Percentiles rank a stretch among this genome's conserved stretches.
Conservation (phyloP, 2,113 vertebrate genomes). For the Arizona elegans region DNA sequence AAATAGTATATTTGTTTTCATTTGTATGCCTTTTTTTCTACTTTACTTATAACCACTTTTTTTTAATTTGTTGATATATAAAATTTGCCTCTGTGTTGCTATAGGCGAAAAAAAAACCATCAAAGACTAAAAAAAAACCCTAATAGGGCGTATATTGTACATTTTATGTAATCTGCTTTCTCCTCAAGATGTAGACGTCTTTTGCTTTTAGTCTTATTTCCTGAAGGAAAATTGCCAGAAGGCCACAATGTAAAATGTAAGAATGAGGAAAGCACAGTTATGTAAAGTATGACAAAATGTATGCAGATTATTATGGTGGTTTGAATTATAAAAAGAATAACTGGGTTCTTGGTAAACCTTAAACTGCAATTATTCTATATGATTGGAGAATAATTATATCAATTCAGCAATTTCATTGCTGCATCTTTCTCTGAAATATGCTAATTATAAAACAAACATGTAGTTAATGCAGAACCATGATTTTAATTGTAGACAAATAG, state of each 20-base stretch:
- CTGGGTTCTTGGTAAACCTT: background rate
- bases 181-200: conserved; percentile 9
- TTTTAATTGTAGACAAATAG: background rate
- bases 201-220: conserved; percentile 27
- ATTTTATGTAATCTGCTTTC: conserved; percentile 30
- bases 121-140: background rate
- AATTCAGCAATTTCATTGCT: conserved; percentile 21
- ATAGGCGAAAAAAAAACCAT: conserved; percentile 2
- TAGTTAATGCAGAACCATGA: background rate
- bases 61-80: background rate
- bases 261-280: conserved; percentile 22
- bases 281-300: conserved; percentile 21
- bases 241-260: conserved; percentile 13
- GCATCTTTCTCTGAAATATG: conserved; percentile 10
- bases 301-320: background rate
- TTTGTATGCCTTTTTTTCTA: background rate
- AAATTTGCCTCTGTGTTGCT: conserved; percentile 20
- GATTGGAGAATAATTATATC: conserved; percentile 15
- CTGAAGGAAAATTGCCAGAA: background rate
- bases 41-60: background rate
- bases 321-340: conserved; percentile 39
- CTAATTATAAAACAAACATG: conserved; percentile 29
- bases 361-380: background rate
- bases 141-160: background rate
- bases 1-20: background rate